phyloP scores from a whole-genome alignment of 2,797 vertebrate species.

The Chloroceryle amazona region DNA sequence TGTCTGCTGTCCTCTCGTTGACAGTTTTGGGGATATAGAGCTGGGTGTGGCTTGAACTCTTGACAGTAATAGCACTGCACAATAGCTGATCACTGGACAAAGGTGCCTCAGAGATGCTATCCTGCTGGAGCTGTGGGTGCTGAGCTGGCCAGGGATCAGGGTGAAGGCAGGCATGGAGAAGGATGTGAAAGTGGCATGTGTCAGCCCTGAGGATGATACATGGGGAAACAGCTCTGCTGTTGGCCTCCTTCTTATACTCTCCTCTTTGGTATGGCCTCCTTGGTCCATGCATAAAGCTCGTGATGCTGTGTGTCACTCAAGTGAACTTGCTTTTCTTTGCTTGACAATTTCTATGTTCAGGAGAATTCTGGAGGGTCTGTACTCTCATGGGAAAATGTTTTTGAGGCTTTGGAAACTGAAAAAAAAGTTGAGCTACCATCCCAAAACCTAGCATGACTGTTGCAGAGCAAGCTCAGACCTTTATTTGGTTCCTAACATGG shows the following conservation, averaged over 20 bases:
- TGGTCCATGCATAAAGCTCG: not conserved
- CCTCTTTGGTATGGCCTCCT: not conserved
- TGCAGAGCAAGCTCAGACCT: not conserved
- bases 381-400: not conserved
- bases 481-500: not conserved
- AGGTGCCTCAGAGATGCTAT: not conserved
- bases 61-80: not conserved
- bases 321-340: not conserved
- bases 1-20: not conserved
- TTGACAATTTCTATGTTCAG: not conserved
- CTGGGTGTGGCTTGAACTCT: not conserved
- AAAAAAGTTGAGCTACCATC: not conserved
- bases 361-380: not conserved
- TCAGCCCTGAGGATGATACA: not conserved
- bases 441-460: not conserved
- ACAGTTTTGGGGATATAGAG: not conserved
- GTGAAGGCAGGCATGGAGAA: not conserved
- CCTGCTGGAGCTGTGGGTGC: not conserved
- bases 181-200: rapidly evolving
- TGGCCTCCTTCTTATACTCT: not conserved
- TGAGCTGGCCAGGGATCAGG: not conserved
- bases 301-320: not conserved
- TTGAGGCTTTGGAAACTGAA: not conserved
- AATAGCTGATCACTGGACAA: not conserved
- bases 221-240: not conserved